Evolutionary conservation across 2,797 vertebrate species (phyloP), one percentile per base, ranked within the genome.

Genomic region (Intellagama lesueurii): DNA sequence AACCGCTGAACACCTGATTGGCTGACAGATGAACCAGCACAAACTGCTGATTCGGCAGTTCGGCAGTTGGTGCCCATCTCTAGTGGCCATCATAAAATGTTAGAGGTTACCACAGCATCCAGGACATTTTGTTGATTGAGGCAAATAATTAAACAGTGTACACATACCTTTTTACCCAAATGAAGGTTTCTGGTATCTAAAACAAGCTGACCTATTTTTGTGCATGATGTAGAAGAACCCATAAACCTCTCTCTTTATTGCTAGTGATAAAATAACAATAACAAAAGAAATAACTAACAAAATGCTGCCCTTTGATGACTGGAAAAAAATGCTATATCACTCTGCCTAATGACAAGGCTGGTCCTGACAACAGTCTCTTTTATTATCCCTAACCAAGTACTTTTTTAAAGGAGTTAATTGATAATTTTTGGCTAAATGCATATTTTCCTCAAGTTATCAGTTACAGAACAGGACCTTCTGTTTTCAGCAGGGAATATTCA

Each of bases 401-500:
- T 60, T 44, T 22, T 60, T 28, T 77, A 73, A 8, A 85, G 11
- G 44, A 73, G 17, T 56, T 32, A 4, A 86, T 44, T 47, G 24
- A 81, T 80, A 70, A 70, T 70, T 78, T 56, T 52, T 30, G n/a
- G 60, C 5, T 22, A 56, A 80, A 87, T 81, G 44, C 80, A 14
- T 24, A 30, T 8, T 30, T 49, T 70, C 44, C 44, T 22, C 9
- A 87, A 80, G 64, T 49, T 87, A 69, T 87, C 86, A 69, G 66
- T 70, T 80, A 80, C 22, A 79, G 12, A 52, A 87, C 16, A 87
- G 19, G 11, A 28, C 66, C 77, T 87, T 87, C 24, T 79, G 60
- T 79, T 87, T 79, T 79, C 30, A 87, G 76, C 85, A 66, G 49
- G 64, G 47, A 79, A 80, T 28, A 87, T 69, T 40, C 28, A 12